These are phyloP conservation scores for Eptatretus atami DNA, from an alignment of 2,797 vertebrate genomes.

Conservation along the genomic window DNA sequence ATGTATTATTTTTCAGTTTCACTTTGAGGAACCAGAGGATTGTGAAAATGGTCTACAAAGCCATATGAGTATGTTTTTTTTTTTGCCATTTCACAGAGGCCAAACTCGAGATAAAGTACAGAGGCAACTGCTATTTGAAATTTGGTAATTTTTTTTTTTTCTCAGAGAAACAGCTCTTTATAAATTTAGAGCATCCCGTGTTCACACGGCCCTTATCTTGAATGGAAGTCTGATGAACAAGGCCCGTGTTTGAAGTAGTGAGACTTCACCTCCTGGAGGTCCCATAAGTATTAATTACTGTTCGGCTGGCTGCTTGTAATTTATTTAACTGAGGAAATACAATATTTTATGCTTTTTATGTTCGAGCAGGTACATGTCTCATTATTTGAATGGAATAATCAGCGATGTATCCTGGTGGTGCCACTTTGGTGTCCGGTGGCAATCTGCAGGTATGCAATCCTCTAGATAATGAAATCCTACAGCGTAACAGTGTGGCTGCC, in stretches of 20 bases:
- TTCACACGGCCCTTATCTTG: slow-evolving; percentile 2
- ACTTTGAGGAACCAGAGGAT: too few relatives aligned
- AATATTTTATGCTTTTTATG: slow-evolving; percentile 1
- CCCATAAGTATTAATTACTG: slow-evolving; percentile 6
- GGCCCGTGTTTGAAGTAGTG: not conserved
- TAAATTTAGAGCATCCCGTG: slow-evolving; percentile 1
- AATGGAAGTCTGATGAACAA: not conserved
- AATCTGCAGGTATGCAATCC: not conserved
- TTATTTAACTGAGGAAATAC: slow-evolving; percentile 4
- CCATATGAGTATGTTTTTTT: too few relatives aligned
- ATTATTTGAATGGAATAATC: slow-evolving; percentile 4
- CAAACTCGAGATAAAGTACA: too few relatives aligned
- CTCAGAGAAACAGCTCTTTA: not conserved
- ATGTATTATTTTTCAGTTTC: too few relatives aligned
- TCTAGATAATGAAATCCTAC: too few relatives aligned
- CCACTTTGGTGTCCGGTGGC: not conserved
- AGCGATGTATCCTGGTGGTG: not conserved
- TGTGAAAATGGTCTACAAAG: too few relatives aligned
- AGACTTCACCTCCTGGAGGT: not conserved
- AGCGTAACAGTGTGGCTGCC: too few relatives aligned
- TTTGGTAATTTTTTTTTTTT: not conserved
- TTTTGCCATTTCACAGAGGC: too few relatives aligned
- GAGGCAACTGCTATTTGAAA: too few relatives aligned
- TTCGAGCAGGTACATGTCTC: slow-evolving; percentile 1
- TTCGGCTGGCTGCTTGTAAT: slow-evolving; percentile 5